Percentiles rank a stretch among this genome's conserved stretches.
Evolutionary conservation across 2,113 vertebrate genomes (phyloP).

Genomic region (Melanerpes aurifrons): DNA sequence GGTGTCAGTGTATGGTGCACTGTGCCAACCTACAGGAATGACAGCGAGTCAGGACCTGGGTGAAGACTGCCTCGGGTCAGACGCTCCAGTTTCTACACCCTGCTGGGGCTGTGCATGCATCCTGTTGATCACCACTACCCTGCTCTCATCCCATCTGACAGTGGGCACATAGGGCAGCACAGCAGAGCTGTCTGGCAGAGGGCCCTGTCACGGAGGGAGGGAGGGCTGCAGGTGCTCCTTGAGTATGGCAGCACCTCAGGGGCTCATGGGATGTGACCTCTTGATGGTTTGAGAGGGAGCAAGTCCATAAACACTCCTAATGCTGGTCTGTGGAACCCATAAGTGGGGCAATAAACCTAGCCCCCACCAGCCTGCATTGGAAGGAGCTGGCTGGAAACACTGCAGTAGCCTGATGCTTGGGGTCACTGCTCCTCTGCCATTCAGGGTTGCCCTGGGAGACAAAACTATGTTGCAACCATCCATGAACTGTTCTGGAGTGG

Average conservation of each 20-base stretch:
- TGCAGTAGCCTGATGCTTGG: rapidly evolving
- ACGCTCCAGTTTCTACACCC: not conserved
- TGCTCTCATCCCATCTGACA: rapidly evolving
- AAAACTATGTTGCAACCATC: rapidly evolving
- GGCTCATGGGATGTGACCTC: not conserved
- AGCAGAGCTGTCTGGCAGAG: not conserved
- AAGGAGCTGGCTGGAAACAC: not conserved
- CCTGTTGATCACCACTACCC: not conserved
- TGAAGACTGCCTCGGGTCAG: not conserved
- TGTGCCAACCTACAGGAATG: rapidly evolving
- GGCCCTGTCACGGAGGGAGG: not conserved
- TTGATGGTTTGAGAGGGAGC: not conserved
- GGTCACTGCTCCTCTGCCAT: not conserved
- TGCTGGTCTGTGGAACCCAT: rapidly evolving
- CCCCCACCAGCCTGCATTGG: rapidly evolving
- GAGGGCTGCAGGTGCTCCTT: not conserved
- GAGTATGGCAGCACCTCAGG: rapidly evolving
- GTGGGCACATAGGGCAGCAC: too few species aligned
- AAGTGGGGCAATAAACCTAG: rapidly evolving
- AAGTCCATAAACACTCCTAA: not conserved
- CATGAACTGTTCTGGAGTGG: not conserved
- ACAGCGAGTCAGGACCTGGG: rapidly evolving
- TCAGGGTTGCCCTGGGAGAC: not conserved
- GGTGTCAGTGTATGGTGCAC: rapidly evolving
- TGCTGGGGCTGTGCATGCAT: rapidly evolving